Base-by-base conservation (phyloP, 2,888 invertebrate species). In the Epirrhoe tristata region DNA sequence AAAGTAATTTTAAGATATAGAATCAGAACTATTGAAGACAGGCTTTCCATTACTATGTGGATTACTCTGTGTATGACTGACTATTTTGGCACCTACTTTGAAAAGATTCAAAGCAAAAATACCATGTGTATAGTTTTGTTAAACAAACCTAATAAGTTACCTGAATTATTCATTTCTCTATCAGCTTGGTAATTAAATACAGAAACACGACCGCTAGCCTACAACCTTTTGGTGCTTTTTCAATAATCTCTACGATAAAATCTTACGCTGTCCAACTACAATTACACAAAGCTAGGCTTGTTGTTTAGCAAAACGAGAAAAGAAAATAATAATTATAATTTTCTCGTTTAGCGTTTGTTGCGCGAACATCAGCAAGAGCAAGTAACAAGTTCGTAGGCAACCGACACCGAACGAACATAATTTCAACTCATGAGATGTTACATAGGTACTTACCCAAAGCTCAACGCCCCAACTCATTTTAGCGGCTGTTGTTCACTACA, bases 401-500 rank as follows among this genome's bases (percentile, higher is more conserved):
- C 70, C 60, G 63, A 72, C 73, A 77, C 74, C 69, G 74, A 77
- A 77, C 73, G 69, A 55, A 58, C 63, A n/a, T n/a, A 17, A 57
- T 55, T 63, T 58, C 32, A 57, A 67, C 54, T 69, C 60, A 72
- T 53, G 63, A 72, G 74, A 67, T 63, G 46, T 77, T 58, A 73
- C 74, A 69, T 75, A n/a, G n/a, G n/a, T n/a, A 94, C 95, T 94
- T 90, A 95, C 95, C 95, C 95, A 95, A 88, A 95, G 95, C 91
- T 95, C 95, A 69, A 94, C 94, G 88, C 95, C 95, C 95, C 95
- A 95, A 92, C 95, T 95, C 94, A 95, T 95, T 91, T 92, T 94
- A 79, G 87, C 88, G 80, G 84, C 81, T 82, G 81, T 82, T 81
- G 79, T 82, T 88, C 88, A 87, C 86, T 81, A 87, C 90, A 91